Conservation (phyloP, 2,113 vertebrate genomes). For the Eulemur rufifrons region DNA sequence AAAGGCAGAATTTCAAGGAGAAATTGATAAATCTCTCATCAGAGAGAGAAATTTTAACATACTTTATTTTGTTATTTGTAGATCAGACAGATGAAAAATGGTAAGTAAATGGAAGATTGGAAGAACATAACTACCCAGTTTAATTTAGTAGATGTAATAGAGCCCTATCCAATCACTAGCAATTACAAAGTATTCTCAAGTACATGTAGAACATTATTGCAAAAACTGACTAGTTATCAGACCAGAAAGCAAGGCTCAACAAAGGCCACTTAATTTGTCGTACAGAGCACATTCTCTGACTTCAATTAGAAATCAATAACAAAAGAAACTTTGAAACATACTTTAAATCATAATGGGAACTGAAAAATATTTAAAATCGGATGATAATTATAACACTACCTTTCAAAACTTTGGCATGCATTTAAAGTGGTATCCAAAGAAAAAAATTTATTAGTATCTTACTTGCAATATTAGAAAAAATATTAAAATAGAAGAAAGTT, state of each 20-base stretch:
- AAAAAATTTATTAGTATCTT: too few species aligned
- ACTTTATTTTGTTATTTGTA: not conserved
- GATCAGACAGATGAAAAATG: not conserved
- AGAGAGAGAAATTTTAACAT: not conserved
- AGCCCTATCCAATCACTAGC: not conserved
- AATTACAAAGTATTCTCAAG: not conserved
- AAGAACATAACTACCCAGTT: not conserved
- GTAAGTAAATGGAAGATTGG: not conserved
- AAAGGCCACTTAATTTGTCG: not conserved
- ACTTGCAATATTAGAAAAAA: too few species aligned
- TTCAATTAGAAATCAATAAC: slow-evolving; percentile 18
- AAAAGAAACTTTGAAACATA: not conserved
- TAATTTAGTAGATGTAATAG: not conserved
- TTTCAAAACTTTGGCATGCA: not conserved
- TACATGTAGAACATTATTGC: not conserved
- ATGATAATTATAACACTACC: not conserved
- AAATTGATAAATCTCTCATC: not conserved
- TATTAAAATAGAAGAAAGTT: not conserved
- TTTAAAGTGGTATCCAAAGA: not conserved
- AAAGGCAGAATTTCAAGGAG: not conserved
- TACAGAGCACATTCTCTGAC: not conserved
- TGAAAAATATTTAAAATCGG: not conserved
- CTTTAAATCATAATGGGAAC: not conserved
- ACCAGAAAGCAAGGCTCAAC: not conserved
- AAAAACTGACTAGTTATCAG: not conserved